These are phyloP conservation scores for Limonius californicus DNA, from an alignment of 1,140 invertebrate genomes.

Conservation along the genomic window DNA sequence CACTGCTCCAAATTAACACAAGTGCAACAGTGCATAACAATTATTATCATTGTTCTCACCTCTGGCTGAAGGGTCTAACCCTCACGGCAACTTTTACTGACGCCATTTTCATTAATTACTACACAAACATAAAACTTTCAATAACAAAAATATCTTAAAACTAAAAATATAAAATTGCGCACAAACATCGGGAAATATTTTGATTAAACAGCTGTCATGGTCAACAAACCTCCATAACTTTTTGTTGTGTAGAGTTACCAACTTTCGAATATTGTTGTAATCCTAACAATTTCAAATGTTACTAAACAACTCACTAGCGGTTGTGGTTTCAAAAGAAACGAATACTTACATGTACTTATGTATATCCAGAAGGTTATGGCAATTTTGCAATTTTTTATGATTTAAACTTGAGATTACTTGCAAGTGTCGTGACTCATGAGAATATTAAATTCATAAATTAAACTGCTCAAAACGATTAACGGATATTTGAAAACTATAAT, in stretches of 20 bases:
- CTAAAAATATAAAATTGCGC: background rate
- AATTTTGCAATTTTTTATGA: no score
- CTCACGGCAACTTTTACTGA: slow-evolving; percentile 78
- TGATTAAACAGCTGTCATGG: background rate
- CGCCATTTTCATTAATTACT: slow-evolving; percentile 54
- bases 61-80: slow-evolving; percentile 77
- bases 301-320: no score
- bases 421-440: no score
- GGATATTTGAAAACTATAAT: no score
- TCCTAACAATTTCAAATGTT: no score
- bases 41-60: slow-evolving; percentile 50
- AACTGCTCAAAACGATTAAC: no score
- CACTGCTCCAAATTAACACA: slow-evolving; percentile 34
- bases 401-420: no score
- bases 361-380: no score
- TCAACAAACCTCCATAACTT: background rate
- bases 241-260: background rate
- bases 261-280: no score
- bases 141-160: background rate
- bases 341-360: no score
- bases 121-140: background rate
- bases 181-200: background rate
- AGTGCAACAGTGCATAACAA: slow-evolving; percentile 39
- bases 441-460: no score
- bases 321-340: no score